A percentile compares a stretch with the other conserved stretches of the same genome.
phyloP scores from a whole-genome alignment of 1,140 invertebrate genomes.

The Phymastichus coffea region DNA sequence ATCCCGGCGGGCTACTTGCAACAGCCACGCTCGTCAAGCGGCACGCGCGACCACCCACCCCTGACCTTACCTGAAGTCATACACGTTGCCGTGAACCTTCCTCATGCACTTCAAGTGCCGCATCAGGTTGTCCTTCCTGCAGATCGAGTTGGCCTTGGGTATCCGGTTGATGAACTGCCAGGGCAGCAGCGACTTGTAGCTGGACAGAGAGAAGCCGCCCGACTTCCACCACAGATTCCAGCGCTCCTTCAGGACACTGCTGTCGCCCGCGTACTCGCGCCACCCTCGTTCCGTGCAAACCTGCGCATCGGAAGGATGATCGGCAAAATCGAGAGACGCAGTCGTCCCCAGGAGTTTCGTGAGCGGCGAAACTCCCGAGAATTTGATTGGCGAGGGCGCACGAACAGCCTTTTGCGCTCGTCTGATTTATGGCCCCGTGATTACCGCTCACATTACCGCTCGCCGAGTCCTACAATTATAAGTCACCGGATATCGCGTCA shows the following conservation, averaged over 20 bases:
- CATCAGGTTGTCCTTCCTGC: constrained; percentile 77
- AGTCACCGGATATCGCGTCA: constrained; percentile 17
- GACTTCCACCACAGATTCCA: constrained; percentile 87
- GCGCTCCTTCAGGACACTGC: constrained; percentile 61
- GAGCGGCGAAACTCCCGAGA: too few species aligned
- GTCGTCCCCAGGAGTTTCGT: too few species aligned
- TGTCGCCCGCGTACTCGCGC: constrained; percentile 67
- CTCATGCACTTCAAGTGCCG: constrained; percentile 78
- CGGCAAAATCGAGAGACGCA: too few species aligned
- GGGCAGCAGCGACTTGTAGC: constrained; percentile 68
- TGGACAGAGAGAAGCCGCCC: constrained; percentile 67
- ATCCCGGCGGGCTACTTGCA: constrained; percentile 72
- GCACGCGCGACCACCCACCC: too few species aligned
- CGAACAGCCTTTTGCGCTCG: too few species aligned
- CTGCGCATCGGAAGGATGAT: too few species aligned
- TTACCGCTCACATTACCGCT: constrained; percentile 41
- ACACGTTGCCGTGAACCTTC: constrained; percentile 76
- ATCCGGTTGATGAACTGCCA: constrained; percentile 87
- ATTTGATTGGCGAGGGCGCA: too few species aligned
- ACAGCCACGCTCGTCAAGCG: too few species aligned
- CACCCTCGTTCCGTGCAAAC: constrained; percentile 80
- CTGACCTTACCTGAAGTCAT: constrained; percentile 73
- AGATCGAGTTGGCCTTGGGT: constrained; percentile 78
- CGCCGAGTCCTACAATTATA: constrained; percentile 38
- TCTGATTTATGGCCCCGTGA: constrained; percentile 50